Evolutionary conservation across 1,140 invertebrate species (phyloP), one percentile per base, ranked within the genome.

Genomic region (Bilobella aurantiaca): DNA sequence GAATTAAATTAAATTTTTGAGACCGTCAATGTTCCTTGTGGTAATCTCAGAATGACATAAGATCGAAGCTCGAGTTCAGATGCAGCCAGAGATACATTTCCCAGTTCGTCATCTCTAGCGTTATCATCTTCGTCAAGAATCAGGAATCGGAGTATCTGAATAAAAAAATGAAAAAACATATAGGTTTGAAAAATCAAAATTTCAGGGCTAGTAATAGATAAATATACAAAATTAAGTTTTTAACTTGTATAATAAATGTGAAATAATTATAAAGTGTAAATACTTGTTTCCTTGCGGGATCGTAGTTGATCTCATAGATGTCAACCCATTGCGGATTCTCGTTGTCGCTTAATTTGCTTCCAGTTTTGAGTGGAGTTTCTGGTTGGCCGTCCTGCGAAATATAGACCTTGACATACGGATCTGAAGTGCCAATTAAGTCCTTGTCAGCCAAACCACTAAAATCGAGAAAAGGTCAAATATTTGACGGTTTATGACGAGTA

Each of bases 111-210:
- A 53, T 72, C 71, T n/a, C 57, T 23, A 12, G 68, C 37, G 30
- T 58, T 64, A 12, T 72, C 68, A 30, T 72, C 71, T 27, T 70
- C 62, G 34, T 72, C 71, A 1, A 72, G 46, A 28, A 72, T 27
- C 0, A 68, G 32, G 59, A 72, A 72, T 47, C 61, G 68, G 42
- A 58, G 65, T 59, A 57, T 67, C 70, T 68, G n/a, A n/a, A n/a
- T n/a, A n/a, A n/a, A n/a, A n/a, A n/a, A n/a, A n/a, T n/a, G n/a
- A n/a, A n/a, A n/a, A n/a, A n/a, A n/a, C n/a, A n/a, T n/a, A n/a
- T n/a, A n/a, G n/a, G n/a, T n/a, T n/a, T n/a, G n/a, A n/a, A n/a
- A n/a, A n/a, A n/a, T n/a, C n/a, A 27, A 47, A 46, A 69, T 21
- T 21, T 3, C 2, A 3, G 18, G 12, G 18, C 5, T 27, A n/a